Evolutionary conservation across 2,797 vertebrate genomes (phyloP), one percentile per base, ranked within the genome.

Genomic region (Delichon dasypus): DNA sequence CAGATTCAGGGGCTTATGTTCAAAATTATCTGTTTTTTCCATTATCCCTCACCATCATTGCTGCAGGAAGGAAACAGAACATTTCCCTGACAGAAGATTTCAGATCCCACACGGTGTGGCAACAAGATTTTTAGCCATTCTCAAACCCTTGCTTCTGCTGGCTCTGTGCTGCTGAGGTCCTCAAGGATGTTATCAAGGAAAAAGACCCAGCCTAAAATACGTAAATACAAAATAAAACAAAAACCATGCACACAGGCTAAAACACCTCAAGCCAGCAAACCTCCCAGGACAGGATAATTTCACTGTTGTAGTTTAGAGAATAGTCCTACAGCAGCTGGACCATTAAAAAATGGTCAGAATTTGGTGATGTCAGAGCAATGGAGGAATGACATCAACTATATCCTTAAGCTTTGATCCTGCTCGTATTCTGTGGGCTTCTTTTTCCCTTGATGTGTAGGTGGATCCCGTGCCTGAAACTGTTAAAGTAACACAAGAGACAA

Each of bases 321-420:
- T 2, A 36, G 22, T 26, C 27, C 48, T 78, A n/a, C 36, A 67
- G 44, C 6, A 54, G 12, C 2, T 36, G 11, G 34, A 40, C 8
- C 11, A 16, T 50, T 29, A 26, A 54, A 42, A 47, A 48, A n/a
- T 16, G 9, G 25, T 26, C 22, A 34, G 22, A 7, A 44, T 13
- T 18, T 7, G 11, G 20, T 57, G 40, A 38, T 45, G n/a, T 38
- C 38, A 62, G 47, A 76, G 51, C 26, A 71, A 15, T 1, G 2
- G 11, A 32, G 10, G 4, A 51, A 22, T 38, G 26, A 47, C 36
- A 34, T 53, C 0, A 0, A 1, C 26, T 50, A 0, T 4, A 32
- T 38, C 26, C 30, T 76, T 34, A 29, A 6, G 17, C 8, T 27
- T 77, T 36, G 14, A 61, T 64, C 57, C 62, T 68, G 26, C 30